Conservation (phyloP, 2,113 vertebrate genomes). For the Octodon degus region DNA sequence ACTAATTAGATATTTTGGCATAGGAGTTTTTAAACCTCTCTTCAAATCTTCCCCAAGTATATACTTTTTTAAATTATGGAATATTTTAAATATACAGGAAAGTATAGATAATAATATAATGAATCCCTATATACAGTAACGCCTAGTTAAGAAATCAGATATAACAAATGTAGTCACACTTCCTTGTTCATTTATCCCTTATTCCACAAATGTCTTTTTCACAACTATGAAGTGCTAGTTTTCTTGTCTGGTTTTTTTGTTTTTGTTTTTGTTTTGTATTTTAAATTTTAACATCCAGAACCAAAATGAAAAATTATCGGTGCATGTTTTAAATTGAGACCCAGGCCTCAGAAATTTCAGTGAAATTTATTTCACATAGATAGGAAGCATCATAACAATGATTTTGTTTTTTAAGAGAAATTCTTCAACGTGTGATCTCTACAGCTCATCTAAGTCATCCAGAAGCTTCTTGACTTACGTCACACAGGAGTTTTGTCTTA, state of each 20-base stretch:
- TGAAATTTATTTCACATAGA: conserved; percentile 57
- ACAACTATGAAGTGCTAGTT: conserved; percentile 28
- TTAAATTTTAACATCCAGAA: conserved; percentile 61
- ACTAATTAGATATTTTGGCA: conserved; percentile 41
- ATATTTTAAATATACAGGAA: conserved; percentile 73
- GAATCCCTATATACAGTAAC: conserved; percentile 41
- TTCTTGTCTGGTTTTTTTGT: conserved; percentile 27
- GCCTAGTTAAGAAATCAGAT: conserved; percentile 58
- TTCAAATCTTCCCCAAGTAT: conserved; percentile 59
- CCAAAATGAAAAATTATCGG: conserved; percentile 55
- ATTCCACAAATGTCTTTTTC: conserved; percentile 44
- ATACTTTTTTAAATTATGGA: conserved; percentile 79
- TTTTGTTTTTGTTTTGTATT: not conserved
- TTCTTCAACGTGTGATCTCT: not conserved
- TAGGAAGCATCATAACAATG: conserved; percentile 49
- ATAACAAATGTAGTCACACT: conserved; percentile 29
- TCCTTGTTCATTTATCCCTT: not conserved
- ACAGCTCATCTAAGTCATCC: not conserved
- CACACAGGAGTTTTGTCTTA: not conserved
- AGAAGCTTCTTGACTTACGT: not conserved
- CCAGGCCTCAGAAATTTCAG: conserved; percentile 60
- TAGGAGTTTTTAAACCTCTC: conserved; percentile 50
- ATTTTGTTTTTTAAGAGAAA: not conserved
- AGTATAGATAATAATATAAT: conserved; percentile 79
- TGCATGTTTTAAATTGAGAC: conserved; percentile 49